Conservation (phyloP, 2,113 vertebrate genomes). For the Eonycteris spelaea region DNA sequence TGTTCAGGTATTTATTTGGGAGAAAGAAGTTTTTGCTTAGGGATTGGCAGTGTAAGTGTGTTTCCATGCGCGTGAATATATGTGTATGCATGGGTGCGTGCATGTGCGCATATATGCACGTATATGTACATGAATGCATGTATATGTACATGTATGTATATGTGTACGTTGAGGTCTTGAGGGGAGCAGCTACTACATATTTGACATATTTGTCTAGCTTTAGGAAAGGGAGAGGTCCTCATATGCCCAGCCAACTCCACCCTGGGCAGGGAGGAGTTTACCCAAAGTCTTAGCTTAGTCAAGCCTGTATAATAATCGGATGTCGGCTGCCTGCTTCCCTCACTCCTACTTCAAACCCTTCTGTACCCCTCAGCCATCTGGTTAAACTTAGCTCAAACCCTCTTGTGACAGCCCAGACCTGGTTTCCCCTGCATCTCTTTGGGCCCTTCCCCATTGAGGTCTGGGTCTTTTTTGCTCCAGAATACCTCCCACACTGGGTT, state of each 20-base stretch:
- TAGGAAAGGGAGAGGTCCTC: background rate
- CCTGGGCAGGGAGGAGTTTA: background rate
- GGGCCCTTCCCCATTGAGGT: background rate
- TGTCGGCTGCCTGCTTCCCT: too few species aligned
- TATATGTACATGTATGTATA: background rate
- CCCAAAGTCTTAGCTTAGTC: background rate
- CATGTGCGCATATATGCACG: background rate
- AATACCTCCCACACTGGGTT: background rate
- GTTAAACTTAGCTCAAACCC: background rate
- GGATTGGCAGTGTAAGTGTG: background rate
- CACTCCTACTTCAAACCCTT: accelerated
- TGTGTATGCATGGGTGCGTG: background rate
- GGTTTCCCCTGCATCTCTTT: background rate
- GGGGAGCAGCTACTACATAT: background rate
- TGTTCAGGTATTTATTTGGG: background rate
- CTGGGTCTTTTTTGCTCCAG: too few species aligned
- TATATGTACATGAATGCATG: background rate
- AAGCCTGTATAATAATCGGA: background rate
- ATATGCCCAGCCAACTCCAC: too few species aligned
- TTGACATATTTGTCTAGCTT: background rate
- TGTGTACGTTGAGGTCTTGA: background rate
- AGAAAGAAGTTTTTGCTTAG: background rate
- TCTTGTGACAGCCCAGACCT: too few species aligned
- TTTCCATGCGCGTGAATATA: background rate
- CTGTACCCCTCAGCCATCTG: background rate